Percentiles rank a stretch among this genome's conserved stretches.
Evolutionary conservation across 2,113 vertebrate genomes (phyloP).

Genomic region (Osmerus mordax): DNA sequence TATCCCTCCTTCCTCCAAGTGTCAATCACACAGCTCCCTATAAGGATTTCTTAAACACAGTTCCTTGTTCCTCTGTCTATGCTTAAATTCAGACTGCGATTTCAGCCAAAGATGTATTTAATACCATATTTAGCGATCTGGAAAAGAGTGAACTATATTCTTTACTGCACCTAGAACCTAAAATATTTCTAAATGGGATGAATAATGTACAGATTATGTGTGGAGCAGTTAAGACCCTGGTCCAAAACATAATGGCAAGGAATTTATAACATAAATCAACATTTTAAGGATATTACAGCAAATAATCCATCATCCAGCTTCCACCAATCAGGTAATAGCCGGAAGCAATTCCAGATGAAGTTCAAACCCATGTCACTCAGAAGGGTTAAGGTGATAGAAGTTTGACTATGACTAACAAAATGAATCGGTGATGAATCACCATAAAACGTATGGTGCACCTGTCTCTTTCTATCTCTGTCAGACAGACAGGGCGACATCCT

Average conservation of each 20-base stretch:
- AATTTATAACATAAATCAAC: background rate
- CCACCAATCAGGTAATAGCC: background rate
- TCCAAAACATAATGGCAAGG: too few relatives aligned
- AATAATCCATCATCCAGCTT: background rate
- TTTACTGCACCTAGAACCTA: background rate
- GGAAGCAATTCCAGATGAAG: constrained; percentile 3
- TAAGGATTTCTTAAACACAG: background rate
- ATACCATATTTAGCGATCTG: background rate
- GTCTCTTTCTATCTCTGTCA: constrained; percentile 10
- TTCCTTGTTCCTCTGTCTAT: background rate
- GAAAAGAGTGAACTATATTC: background rate
- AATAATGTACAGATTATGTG: background rate
- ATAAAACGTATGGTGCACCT: background rate
- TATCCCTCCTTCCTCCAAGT: constrained; percentile 35
- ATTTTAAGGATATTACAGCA: background rate
- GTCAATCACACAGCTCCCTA: constrained; percentile 45
- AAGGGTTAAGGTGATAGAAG: background rate
- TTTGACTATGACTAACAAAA: too few relatives aligned
- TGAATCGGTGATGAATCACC: too few relatives aligned
- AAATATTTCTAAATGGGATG: background rate
- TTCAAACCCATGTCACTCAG: background rate
- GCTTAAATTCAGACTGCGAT: background rate
- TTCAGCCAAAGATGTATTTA: background rate
- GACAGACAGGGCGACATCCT: constrained; percentile 15
- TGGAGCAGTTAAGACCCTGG: too few relatives aligned